Percentiles rank a stretch among this genome's conserved stretches.
phyloP scores from a whole-genome alignment of 2,113 vertebrate genomes.

The Onychostruthus taczanowskii region DNA sequence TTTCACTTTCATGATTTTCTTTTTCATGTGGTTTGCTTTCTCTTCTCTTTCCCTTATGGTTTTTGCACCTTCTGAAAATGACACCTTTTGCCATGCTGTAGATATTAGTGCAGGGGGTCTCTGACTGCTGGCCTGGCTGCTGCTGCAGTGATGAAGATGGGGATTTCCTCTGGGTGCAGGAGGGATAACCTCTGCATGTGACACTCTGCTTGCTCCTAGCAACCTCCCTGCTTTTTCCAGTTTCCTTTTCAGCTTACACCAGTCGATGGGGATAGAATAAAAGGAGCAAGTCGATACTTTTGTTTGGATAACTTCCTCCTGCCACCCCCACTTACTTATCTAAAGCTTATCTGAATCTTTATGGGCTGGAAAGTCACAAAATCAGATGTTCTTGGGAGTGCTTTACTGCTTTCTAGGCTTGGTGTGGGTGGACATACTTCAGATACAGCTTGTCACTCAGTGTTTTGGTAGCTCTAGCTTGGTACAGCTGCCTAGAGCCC shows the following conservation, averaged over 20 bases:
- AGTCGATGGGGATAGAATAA: not conserved
- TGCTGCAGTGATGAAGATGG: not conserved
- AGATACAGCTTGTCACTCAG: not conserved
- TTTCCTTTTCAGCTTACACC: slow-evolving; percentile 10
- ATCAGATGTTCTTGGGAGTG: not conserved
- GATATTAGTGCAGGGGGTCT: not conserved
- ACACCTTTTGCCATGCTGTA: not conserved
- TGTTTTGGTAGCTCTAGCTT: slow-evolving; percentile 42
- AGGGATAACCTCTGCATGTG: not conserved
- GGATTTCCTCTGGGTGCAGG: not conserved
- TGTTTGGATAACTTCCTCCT: not conserved
- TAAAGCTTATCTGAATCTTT: slow-evolving; percentile 6
- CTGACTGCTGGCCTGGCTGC: not conserved
- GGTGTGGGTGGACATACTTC: not conserved
- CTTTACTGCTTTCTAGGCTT: not conserved
- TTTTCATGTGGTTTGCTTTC: not conserved
- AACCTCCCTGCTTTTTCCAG: not conserved
- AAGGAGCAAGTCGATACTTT: not conserved
- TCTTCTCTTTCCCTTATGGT: not conserved
- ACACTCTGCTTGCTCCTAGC: not conserved
- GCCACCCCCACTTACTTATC: not conserved
- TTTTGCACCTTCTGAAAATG: not conserved
- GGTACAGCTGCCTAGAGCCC: not conserved
- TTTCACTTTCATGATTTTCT: not conserved
- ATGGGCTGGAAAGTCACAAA: not conserved